Evolutionary conservation across 2,797 vertebrate genomes (phyloP).

Genomic region (Podargus strigoides): DNA sequence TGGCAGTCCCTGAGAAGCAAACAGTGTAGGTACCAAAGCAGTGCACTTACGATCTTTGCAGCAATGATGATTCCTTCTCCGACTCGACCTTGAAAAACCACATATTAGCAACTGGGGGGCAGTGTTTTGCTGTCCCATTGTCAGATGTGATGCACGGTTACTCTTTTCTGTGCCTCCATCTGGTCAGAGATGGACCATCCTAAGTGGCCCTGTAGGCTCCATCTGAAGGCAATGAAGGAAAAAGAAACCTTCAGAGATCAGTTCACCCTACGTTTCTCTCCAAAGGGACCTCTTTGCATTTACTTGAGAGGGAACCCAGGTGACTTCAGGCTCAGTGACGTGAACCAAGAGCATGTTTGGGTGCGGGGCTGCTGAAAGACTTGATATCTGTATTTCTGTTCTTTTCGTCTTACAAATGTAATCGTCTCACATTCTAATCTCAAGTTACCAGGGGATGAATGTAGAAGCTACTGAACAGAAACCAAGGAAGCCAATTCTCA

Average conservation of each 20-base stretch:
- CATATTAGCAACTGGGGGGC: accelerated
- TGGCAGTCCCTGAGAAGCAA: not conserved
- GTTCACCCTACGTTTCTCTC: not conserved
- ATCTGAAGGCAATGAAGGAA: not conserved
- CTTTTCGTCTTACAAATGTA: not conserved
- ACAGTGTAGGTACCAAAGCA: not conserved
- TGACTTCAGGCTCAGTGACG: not conserved
- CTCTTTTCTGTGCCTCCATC: not conserved
- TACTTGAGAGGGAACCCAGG: accelerated
- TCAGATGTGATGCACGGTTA: not conserved
- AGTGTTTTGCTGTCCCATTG: not conserved
- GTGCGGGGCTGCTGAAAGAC: not conserved
- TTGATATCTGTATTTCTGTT: not conserved
- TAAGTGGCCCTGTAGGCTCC: not conserved
- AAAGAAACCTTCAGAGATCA: not conserved
- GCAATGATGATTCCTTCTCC: not conserved
- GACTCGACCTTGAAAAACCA: not conserved
- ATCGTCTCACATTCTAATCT: not conserved
- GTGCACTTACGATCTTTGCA: not conserved
- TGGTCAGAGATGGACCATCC: not conserved
- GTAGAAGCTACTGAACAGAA: not conserved
- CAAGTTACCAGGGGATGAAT: not conserved
- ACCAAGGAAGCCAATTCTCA: not conserved
- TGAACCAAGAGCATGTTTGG: not conserved
- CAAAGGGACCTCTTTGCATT: not conserved